Percentiles rank a stretch among this genome's conserved stretches.
Evolutionary conservation across 2,888 invertebrate species (phyloP).

Genomic region (Pelosia muscerda): DNA sequence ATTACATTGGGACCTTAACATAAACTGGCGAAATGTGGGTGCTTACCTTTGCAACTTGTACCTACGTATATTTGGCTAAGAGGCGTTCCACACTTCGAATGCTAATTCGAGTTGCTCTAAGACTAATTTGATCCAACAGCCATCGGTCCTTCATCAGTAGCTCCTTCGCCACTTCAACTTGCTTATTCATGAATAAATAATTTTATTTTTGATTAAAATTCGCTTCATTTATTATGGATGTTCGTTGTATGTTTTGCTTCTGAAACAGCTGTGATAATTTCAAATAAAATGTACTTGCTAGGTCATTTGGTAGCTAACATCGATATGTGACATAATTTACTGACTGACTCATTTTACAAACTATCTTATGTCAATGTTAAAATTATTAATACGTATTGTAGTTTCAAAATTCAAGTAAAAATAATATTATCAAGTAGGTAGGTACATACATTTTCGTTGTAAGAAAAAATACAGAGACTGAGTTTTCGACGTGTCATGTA

Average conservation of each 20-base stretch:
- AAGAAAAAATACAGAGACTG: too few relatives aligned
- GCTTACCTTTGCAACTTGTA: too few relatives aligned
- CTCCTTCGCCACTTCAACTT: not conserved
- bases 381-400: not conserved
- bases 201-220: not conserved
- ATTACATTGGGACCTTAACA: too few relatives aligned
- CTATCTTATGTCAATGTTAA: not conserved
- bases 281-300: slow-evolving; percentile 1
- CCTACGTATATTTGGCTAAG: too few relatives aligned
- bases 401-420: not conserved
- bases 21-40: too few relatives aligned
- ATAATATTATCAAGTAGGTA: not conserved
- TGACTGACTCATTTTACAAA: not conserved
- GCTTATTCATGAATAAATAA: not conserved
- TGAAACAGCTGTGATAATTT: slow-evolving; percentile 4
- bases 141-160: not conserved
- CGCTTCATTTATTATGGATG: not conserved
- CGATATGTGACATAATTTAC: not conserved
- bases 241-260: not conserved
- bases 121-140: too few relatives aligned
- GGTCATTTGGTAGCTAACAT: not conserved
- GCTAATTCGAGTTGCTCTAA: not conserved
- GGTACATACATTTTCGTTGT: too few relatives aligned
- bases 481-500: too few relatives aligned
- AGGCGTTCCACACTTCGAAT: not conserved